Base-by-base conservation (phyloP, 2,888 invertebrate species). In the Dorcus parallelipipedus region DNA sequence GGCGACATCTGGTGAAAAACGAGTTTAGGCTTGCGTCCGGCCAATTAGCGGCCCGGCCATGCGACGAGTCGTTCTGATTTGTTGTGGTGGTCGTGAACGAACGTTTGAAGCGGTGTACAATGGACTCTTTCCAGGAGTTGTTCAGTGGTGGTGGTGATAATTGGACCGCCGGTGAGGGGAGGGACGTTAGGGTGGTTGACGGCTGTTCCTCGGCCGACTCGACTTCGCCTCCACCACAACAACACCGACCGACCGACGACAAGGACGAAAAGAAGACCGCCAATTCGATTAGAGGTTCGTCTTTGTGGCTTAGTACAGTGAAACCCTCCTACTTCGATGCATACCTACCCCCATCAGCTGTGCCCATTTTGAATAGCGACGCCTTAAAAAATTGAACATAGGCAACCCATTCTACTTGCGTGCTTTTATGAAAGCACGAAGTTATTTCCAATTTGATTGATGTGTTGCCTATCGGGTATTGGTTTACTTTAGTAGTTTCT, bases 211-310 rank as follows among this genome's bases (percentile, higher is more conserved):
- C 84, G 20, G 84, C 83, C 2, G 85, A 85, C 69, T 84, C 84
- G 64, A 84, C 85, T 8, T 84, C 85, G 0, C 85, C 85, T 0
- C 85, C 86, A 0, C 59, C 52, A 9, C 57, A 60, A 56, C 60
- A 49, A 14, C 57, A 54, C 9, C 56, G 52, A 10, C 52, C 45
- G 41, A 42, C 9, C 51, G 75, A 73, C 53, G 72, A 73, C 39
- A 72, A 71, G 58, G 83, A 81, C 58, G 82, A 84, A 76, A 84
- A 84, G 67, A 85, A 84, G 74, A 83, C 81, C 60, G 84, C 84
- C 54, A 87, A 86, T 73, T 86, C 86, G 52, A 87, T 87, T 65
- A 78, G 86, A 86, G 87, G 87, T 87, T 82, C 51, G 67, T 65
- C 26, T 33, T 33, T 33, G 26, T 33, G 26, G 26, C 3, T 6